A percentile compares a stretch with the other conserved stretches of the same genome.
These are phyloP conservation scores for Ctenoplectra terminalis DNA, from an alignment of 1,140 invertebrate species.

Conservation along the genomic window DNA sequence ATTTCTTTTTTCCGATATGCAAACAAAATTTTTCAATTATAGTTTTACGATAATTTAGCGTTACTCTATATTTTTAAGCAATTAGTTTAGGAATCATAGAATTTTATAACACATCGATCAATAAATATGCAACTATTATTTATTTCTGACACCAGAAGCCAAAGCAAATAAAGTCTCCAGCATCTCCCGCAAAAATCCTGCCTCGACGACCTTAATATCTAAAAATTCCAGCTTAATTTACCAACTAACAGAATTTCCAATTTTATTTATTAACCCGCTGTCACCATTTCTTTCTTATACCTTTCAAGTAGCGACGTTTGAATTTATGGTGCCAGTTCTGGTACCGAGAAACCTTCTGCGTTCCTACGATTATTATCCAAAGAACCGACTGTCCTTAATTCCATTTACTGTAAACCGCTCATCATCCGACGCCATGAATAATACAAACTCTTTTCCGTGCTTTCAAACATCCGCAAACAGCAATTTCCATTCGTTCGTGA, in stretches of 20 bases:
- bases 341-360: background rate
- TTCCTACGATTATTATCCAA: background rate
- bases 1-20: too few species aligned
- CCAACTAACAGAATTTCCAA: background rate
- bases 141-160: background rate
- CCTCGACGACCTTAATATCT: background rate
- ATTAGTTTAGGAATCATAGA: background rate
- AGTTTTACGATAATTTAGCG: too few species aligned
- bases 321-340: background rate
- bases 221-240: background rate
- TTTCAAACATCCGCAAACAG: background rate
- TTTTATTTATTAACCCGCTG: background rate
- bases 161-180: too few species aligned
- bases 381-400: conserved; percentile 31
- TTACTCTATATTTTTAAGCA: background rate
- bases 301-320: background rate
- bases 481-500: background rate
- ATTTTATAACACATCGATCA: background rate
- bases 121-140: background rate
- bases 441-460: conserved; percentile 6
- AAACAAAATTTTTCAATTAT: too few species aligned
- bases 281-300: background rate
- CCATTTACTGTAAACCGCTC: background rate
- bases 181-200: background rate
- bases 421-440: conserved; percentile 9